Base-by-base conservation (phyloP, 2,113 vertebrate genomes). In the Cranoglanis bouderius region DNA sequence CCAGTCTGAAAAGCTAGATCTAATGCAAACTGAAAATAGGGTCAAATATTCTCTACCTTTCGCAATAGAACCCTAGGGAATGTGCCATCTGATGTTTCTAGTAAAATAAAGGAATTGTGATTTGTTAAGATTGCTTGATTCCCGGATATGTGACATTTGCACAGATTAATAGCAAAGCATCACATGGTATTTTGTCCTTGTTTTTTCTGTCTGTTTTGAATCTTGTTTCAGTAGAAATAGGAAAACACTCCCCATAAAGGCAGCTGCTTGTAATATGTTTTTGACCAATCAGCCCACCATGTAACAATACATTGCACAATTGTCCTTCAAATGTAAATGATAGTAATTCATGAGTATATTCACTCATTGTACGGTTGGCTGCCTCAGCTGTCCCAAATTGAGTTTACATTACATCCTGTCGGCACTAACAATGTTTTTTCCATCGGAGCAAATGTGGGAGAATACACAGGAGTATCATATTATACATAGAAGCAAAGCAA, bases 201-300 rank as follows among this genome's bases (percentile, higher is more conserved):
- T 87, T 83, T 85, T 83, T 86, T 49, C 81, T 16, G 75, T 90
- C 88, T 88, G 89, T 83, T 83, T 26, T 83, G 84, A 88, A 91
- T 92, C 91, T 19, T 19, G 78, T 90, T 92, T 89, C 88, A 89
- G 35, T 82, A 51, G 40, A 88, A 93, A 87, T 81, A 83, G 87
- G 80, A 84, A 57, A 6, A 67, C 12, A 18, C 90, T 91, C 16
- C 35, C 26, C 21, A 43, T 29, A 83, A 32, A 86, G 32, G 63
- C 88, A 82, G 86, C 59, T 70, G 78, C 86, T 87, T 43, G 13
- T 29, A 55, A 55, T 82, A 40, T 53, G 43, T 53, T 70, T 70
- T 40, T 26, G 13, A 87, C 29, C 57, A 67, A 87, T 38, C 61
- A 55, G 32, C 35, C 63, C 32, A 55, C 21, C 38, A 70, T 53